phyloP scores from a whole-genome alignment of 2,888 invertebrate species.

The Anodontia alba region DNA sequence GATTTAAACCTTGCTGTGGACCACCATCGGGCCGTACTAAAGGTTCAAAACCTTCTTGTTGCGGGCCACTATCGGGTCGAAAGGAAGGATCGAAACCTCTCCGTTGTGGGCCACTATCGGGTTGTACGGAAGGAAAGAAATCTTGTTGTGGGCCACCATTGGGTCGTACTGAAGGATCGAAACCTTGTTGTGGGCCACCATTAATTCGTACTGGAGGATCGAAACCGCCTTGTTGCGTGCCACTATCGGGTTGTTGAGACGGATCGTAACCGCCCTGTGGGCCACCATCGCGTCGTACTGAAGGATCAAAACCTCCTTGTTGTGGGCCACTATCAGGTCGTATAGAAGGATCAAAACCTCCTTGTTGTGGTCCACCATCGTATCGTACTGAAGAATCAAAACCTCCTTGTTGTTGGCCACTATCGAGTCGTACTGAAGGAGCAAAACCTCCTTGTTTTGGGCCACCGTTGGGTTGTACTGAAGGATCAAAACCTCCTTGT shows the following conservation, averaged over 20 bases:
- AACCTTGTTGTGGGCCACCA: too few relatives aligned
- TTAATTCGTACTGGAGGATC: too few relatives aligned
- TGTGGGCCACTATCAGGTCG: too few relatives aligned
- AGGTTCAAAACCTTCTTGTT: not conserved
- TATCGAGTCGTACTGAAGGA: too few relatives aligned
- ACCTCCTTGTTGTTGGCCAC: not conserved
- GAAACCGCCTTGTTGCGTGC: not conserved
- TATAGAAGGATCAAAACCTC: not conserved
- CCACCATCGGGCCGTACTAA: not conserved
- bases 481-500: not conserved
- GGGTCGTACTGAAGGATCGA: too few relatives aligned
- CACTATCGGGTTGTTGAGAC: too few relatives aligned
- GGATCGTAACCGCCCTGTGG: not conserved
- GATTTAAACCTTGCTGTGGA: not conserved
- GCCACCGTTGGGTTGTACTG: not conserved
- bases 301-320: not conserved
- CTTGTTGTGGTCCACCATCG: not conserved
- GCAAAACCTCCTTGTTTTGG: not conserved
- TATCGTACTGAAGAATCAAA: not conserved
- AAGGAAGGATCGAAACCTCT: not conserved
- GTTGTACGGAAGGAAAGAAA: too few relatives aligned
- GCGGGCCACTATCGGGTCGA: not conserved
- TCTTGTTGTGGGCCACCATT: not conserved
- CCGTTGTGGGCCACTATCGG: not conserved
- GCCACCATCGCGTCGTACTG: not conserved